phyloP scores from a whole-genome alignment of 2,797 vertebrate genomes.

The Oreonectes daqikongensis region DNA sequence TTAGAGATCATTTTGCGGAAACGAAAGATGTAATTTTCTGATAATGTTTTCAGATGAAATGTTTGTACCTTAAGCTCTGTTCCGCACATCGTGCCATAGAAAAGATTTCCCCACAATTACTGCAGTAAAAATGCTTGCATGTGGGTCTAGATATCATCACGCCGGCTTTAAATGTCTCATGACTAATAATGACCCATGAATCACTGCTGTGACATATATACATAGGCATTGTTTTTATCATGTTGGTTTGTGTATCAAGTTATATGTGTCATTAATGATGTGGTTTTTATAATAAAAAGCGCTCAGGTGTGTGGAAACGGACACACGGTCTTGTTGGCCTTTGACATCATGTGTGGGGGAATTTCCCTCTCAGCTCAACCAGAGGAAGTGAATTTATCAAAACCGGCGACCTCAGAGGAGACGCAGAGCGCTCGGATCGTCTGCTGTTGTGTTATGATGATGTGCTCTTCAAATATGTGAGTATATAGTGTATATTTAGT shows the following conservation, averaged over 20 bases:
- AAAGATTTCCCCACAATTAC: no score
- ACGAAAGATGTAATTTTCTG: neutral
- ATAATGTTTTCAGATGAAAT: neutral
- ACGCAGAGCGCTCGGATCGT: neutral
- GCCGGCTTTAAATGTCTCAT: neutral
- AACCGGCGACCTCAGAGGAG: neutral
- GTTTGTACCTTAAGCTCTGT: no score
- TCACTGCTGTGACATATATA: neutral
- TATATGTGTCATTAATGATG: neutral
- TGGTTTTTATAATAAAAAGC: neutral
- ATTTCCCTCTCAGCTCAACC: constrained; percentile 50
- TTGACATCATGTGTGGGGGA: constrained; percentile 39
- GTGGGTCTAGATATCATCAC: neutral
- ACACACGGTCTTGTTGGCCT: constrained; percentile 38
- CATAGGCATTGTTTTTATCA: neutral
- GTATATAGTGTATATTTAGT: neutral
- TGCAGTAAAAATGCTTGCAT: neutral
- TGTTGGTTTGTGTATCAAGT: neutral
- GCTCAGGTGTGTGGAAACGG: constrained; percentile 24
- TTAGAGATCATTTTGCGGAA: neutral
- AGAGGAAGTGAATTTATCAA: constrained; percentile 46
- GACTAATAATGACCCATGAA: neutral
- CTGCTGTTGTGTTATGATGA: neutral
- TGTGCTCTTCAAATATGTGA: neutral
- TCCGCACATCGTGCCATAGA: no score